Evolutionary conservation across 2,113 vertebrate species (phyloP), one percentile per base, ranked within the genome.

Genomic region (Crotophaga sulcirostris): DNA sequence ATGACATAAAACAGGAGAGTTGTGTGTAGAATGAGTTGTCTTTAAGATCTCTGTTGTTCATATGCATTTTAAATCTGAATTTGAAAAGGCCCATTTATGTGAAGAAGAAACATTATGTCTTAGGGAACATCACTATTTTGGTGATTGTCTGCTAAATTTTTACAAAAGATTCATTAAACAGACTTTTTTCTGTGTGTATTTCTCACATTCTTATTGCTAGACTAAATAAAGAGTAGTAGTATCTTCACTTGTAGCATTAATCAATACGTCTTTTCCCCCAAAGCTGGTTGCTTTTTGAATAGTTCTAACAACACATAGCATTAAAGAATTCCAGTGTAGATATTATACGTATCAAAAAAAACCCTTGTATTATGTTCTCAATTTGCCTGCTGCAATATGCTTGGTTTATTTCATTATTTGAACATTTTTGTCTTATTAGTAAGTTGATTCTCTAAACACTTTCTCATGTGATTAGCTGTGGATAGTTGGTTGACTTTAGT

Each of bases 1-100:
- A 55, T 52, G 64, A 94, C 72, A 93, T 38, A 86, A 80, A 92
- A 73, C 90, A 93, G 94, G 15, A 88, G 11, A 83, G 29, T 9
- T 67, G 45, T 54, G 44, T 51, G 15, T 25, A 93, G 72, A 90
- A 87, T 55, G 33, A 85, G 63, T 77, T 91, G 36, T 52, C 60
- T 73, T 11, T 29, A 55, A 79, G 36, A 94, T 83, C 70, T 87
- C 45, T 81, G 63, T 58, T 81, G 77, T 51, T 73, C 51, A 69
- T 24, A 24, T 16, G 42, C 44, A 52, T 74, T 87, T 91, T 78
- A 68, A 92, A 82, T 36, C 29, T 56, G 44, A 92, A 75, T 69
- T 74, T 84, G 33, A 89, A 54, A 87, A 84, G 40, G 63, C 33
- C 6, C 26, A 47, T 81, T 86, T 67, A 86, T 26, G 52, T 36